A percentile compares a stretch with the other conserved stretches of the same genome.
Evolutionary conservation across 1,140 invertebrate genomes (phyloP).

Genomic region (Drosophila orosa): DNA sequence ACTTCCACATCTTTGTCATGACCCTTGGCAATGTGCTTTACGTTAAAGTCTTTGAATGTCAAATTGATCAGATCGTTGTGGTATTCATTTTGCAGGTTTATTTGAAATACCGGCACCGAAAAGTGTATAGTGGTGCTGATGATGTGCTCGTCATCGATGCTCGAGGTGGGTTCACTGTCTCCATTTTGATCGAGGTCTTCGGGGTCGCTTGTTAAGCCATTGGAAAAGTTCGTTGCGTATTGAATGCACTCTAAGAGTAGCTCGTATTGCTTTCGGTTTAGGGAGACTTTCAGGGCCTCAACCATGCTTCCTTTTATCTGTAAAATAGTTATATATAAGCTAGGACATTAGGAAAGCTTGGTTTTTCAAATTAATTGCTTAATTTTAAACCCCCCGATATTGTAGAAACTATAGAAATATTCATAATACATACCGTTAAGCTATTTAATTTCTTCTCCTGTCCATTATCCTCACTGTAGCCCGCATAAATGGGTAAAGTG

Average conservation of each 20-base stretch:
- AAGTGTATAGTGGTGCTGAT: constrained; percentile 86
- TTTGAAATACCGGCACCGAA: constrained; percentile 89
- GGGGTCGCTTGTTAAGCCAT: constrained; percentile 31
- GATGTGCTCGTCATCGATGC: constrained; percentile 16
- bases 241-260: constrained; percentile 92
- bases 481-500: constrained; percentile 85
- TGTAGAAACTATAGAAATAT: not conserved
- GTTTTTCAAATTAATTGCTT: not conserved
- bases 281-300: constrained; percentile 92
- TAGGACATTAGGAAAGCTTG: not conserved
- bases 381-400: not conserved
- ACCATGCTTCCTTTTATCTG: constrained; percentile 92
- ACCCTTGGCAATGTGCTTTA: constrained; percentile 89
- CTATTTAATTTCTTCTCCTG: constrained; percentile 51
- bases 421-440: constrained; percentile 45
- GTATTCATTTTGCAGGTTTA: constrained; percentile 89
- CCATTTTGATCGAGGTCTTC: constrained; percentile 36
- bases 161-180: constrained; percentile 31
- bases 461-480: constrained; percentile 80
- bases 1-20: constrained; percentile 89
- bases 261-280: constrained; percentile 94
- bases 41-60: constrained; percentile 92
- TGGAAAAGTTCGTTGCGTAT: constrained; percentile 80
- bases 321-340: constrained; percentile 26
- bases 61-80: constrained; percentile 88